Percentiles rank a stretch among this genome's conserved stretches.
Conservation (phyloP, 2,797 vertebrate genomes). For the Pipistrellus pipistrellus region DNA sequence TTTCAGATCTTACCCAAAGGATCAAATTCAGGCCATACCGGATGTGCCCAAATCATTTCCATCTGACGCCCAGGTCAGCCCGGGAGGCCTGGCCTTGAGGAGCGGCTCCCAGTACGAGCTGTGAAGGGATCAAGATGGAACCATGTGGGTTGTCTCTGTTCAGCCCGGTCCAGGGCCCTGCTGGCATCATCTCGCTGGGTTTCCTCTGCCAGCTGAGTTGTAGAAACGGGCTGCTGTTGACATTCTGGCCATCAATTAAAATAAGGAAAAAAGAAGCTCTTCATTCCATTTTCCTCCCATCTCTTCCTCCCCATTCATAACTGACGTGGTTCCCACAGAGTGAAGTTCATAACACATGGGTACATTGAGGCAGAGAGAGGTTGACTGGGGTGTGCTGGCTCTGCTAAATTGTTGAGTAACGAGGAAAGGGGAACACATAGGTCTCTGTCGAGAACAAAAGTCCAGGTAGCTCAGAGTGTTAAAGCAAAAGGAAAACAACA, state of each 20-base stretch:
- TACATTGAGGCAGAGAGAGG: background rate
- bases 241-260: constrained; percentile 29
- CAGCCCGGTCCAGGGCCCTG: background rate
- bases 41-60: constrained; percentile 86
- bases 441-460: background rate
- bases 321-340: background rate
- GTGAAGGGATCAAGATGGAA: constrained; percentile 66
- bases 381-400: background rate
- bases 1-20: constrained; percentile 76
- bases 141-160: constrained; percentile 57
- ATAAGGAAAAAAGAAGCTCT: constrained; percentile 7
- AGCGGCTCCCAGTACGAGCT: constrained; percentile 76
- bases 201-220: constrained; percentile 19
- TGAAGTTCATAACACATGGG: background rate
- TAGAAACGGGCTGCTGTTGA: constrained; percentile 31
- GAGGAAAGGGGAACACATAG: background rate
- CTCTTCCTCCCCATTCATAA: background rate
- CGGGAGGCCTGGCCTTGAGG: constrained; percentile 77
- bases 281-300: background rate
- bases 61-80: constrained; percentile 80
- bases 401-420: no score
- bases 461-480: background rate
- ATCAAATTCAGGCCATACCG: constrained; percentile 85
- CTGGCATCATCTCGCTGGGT: background rate
- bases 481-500: constrained; percentile 11